Base-by-base conservation (phyloP, 1,140 invertebrate species). In the Muscidifurax raptorellus region DNA sequence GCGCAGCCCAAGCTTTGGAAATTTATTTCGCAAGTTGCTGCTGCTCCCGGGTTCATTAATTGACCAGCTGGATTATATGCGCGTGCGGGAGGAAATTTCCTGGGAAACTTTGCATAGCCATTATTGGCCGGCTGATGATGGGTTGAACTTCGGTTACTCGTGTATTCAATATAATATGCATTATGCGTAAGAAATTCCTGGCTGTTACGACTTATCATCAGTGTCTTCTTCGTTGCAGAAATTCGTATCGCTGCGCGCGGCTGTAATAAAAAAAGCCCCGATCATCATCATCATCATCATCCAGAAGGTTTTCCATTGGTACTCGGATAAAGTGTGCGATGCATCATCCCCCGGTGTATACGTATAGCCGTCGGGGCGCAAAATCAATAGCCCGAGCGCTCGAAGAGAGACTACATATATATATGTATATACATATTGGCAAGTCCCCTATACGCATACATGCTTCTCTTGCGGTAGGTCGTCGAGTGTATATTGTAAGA, bases 1-100 rank as follows among this genome's bases (percentile, higher is more conserved):
- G n/a, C 18, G 25, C 18, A 9, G 72, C 2, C 13, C 9, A n/a
- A 9, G 25, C 25, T 30, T 77, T 2, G 44, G 1, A 40, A 82
- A 82, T 59, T 66, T 44, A 66, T 66, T 82, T 82, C 30, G 25
- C 72, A 30, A 66, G 25, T 71, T 52, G n/a, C 44, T 15, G 5
- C 27, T 7, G n/a, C n/a, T n/a, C n/a, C 15, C 36, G 4, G 72
- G 67, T 18, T 76, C 25, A 72, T 81, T 81, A 81, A 81, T 72
- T 52, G 30, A 40, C 36, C 7, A 40, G 6, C 36, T 40, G n/a
- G n/a, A n/a, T n/a, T n/a, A n/a, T n/a, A n/a, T n/a, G n/a, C n/a
- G 36, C 36, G 32, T 6, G 36, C 36, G 36, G 36, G 36, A 40
- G 7, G 36, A 40, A 10, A 10, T 10, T 40, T 10, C 36, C 7